Percentiles rank a stretch among this genome's conserved stretches.
Evolutionary conservation across 2,888 invertebrate species (phyloP).

Genomic region (Ochlodes sylvanus): DNA sequence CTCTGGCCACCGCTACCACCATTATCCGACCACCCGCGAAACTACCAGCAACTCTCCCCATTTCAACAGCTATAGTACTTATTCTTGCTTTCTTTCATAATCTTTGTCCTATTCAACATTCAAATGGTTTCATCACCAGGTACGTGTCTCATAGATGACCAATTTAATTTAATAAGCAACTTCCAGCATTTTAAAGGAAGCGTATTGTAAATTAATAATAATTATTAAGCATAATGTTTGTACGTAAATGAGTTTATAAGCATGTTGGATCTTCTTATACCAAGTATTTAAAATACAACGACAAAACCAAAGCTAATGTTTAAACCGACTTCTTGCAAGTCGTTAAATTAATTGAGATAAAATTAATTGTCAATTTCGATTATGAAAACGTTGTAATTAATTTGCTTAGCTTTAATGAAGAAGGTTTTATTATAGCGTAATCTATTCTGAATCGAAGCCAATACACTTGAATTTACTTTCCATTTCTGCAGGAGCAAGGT

Average conservation of each 20-base stretch:
- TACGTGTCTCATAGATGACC: slow-evolving; percentile 67
- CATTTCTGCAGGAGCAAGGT: slow-evolving; percentile 16
- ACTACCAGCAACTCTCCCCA: slow-evolving; percentile 33
- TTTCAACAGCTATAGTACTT: slow-evolving; percentile 1
- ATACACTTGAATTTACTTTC: slow-evolving; percentile 19
- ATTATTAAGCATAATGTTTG: slow-evolving; percentile 40
- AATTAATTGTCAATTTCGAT: slow-evolving; percentile 31
- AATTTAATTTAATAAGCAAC: slow-evolving; percentile 30
- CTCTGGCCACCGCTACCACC: slow-evolving; percentile 62
- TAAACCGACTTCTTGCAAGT: slow-evolving; percentile 34
- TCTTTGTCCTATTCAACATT: background rate
- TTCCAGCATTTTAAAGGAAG: slow-evolving; percentile 38
- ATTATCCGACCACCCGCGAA: slow-evolving; percentile 48
- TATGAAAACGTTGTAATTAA: slow-evolving; percentile 20
- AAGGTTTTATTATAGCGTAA: slow-evolving; percentile 15
- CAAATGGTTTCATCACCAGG: slow-evolving; percentile 6
- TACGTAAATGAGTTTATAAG: slow-evolving; percentile 41
- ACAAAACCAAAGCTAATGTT: slow-evolving; percentile 46
- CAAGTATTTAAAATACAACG: slow-evolving; percentile 63
- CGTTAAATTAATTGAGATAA: slow-evolving; percentile 34
- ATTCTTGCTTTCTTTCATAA: background rate
- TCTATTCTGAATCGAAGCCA: slow-evolving; percentile 15
- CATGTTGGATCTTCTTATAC: slow-evolving; percentile 47
- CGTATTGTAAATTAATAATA: slow-evolving; percentile 41
- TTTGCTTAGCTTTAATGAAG: slow-evolving; percentile 17